A percentile compares a stretch with the other conserved stretches of the same genome.
These are phyloP conservation scores for Dryococelus australis DNA, from an alignment of 2,888 invertebrate genomes.

Conservation along the genomic window DNA sequence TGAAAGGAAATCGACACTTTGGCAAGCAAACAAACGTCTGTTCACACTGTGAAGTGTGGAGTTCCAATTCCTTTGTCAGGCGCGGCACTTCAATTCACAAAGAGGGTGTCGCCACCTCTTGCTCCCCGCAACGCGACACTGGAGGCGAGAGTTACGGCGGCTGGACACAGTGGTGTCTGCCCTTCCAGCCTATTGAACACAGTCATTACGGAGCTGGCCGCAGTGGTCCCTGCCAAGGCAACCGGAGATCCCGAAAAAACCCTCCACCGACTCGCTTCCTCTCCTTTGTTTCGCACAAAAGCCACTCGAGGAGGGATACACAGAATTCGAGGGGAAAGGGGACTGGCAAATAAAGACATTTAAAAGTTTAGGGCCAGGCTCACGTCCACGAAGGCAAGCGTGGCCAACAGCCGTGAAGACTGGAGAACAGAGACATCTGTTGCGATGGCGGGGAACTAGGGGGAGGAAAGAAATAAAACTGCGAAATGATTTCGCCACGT, in stretches of 20 bases:
- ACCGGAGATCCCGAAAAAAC: background rate
- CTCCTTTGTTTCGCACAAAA: slow-evolving; percentile 7
- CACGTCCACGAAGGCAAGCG: background rate
- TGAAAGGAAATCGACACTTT: too few species aligned
- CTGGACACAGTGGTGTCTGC: background rate
- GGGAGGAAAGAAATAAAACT: background rate
- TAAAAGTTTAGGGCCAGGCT: slow-evolving; percentile 5
- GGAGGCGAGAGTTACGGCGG: background rate
- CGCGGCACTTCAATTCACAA: background rate
- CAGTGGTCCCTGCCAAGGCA: background rate
- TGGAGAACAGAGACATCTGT: too few species aligned
- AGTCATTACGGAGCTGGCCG: background rate
- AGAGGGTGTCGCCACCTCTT: background rate
- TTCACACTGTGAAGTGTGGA: too few species aligned
- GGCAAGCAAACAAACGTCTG: too few species aligned
- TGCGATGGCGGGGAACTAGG: too few species aligned
- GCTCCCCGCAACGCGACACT: background rate
- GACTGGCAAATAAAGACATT: background rate
- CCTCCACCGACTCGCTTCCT: background rate
- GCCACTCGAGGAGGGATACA: background rate
- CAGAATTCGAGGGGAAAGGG: background rate
- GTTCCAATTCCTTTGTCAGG: background rate
- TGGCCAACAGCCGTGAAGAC: background rate
- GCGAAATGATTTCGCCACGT: background rate
- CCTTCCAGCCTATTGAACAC: background rate